A percentile compares a stretch with the other conserved stretches of the same genome.
phyloP scores from a whole-genome alignment of 1,140 invertebrate species.

The Gryon sp. region DNA sequence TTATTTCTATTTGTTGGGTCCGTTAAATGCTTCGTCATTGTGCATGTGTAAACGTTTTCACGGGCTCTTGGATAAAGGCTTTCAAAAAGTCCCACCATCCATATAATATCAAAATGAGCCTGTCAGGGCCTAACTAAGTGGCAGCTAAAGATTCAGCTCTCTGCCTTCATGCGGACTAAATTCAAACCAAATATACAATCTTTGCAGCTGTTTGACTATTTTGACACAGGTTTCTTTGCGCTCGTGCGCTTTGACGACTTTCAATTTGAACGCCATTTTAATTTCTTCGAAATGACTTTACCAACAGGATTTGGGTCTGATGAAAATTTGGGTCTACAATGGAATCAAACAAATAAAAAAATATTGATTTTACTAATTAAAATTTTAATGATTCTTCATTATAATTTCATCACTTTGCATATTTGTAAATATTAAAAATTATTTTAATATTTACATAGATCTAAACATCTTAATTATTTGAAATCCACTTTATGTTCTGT shows the following conservation, averaged over 20 bases:
- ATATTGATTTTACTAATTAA: no score
- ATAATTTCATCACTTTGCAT: no score
- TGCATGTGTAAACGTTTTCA: conserved; percentile 74
- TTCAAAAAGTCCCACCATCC: conserved; percentile 69
- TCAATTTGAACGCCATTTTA: conserved; percentile 61
- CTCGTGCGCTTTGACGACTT: conserved; percentile 56
- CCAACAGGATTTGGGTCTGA: no score
- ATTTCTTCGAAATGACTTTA: conserved; percentile 7
- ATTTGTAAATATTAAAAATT: no score
- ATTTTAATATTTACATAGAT: no score
- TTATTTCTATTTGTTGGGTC: conserved; percentile 34
- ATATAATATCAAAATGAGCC: conserved; percentile 72
- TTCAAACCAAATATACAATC: conserved; percentile 46
- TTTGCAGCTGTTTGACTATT: conserved; percentile 69
- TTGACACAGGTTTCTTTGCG: conserved; percentile 70
- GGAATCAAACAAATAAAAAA: no score
- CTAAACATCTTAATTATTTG: no score
- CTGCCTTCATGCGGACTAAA: conserved; percentile 65
- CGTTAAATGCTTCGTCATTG: conserved; percentile 70
- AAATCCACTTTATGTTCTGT: no score
- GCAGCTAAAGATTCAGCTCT: conserved; percentile 51
- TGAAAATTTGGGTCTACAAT: no score
- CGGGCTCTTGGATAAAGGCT: conserved; percentile 68
- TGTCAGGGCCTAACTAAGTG: conserved; percentile 77
- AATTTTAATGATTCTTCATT: no score